Percentiles rank a stretch among this genome's conserved stretches.
phyloP scores from a whole-genome alignment of 2,113 vertebrate genomes.

The Chionodraco myersi region DNA sequence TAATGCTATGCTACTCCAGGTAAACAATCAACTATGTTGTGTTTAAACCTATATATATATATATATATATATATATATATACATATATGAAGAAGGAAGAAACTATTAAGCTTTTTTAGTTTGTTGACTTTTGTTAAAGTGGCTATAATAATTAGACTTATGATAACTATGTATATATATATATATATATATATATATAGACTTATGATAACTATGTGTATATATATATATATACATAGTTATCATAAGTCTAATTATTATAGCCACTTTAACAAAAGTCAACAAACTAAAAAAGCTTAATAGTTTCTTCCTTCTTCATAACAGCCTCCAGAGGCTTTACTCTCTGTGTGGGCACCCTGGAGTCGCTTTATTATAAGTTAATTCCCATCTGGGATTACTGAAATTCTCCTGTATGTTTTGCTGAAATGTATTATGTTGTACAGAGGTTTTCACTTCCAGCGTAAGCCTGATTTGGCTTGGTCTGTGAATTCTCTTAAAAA shows the following conservation, averaged over 20 bases:
- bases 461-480: not conserved
- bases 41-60: not conserved
- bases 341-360: conserved; percentile 10
- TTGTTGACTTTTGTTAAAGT: too few species aligned
- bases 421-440: not conserved
- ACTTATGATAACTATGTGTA: too few species aligned
- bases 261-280: not conserved
- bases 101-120: too few species aligned
- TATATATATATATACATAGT: not conserved
- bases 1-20: not conserved
- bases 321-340: conserved; percentile 11
- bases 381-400: conserved; percentile 14
- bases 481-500: not conserved
- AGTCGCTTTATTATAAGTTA: conserved; percentile 13
- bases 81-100: too few species aligned
- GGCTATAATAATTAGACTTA: too few species aligned
- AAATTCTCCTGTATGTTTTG: conserved; percentile 5
- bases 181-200: too few species aligned
- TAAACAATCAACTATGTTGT: not conserved
- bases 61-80: not conserved
- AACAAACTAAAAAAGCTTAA: not conserved
- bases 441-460: not conserved
- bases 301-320: not conserved
- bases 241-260: not conserved
- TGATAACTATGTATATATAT: too few species aligned